Conservation (phyloP, 2,888 invertebrate genomes). For the Thymelicus acteon region DNA sequence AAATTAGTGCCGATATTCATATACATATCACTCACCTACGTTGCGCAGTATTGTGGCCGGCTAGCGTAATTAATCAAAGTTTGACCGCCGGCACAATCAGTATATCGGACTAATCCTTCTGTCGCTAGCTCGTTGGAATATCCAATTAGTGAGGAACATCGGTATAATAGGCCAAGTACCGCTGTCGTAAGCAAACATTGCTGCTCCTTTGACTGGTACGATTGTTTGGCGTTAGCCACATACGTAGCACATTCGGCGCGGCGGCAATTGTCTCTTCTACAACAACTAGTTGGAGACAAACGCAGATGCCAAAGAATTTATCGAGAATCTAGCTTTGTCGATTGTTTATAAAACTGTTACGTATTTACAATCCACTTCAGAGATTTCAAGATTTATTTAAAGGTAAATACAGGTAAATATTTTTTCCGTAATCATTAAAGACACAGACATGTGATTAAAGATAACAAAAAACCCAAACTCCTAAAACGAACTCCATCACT, state of each 20-base stretch:
- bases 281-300: not conserved
- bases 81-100: constrained; percentile 43
- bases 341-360: no score
- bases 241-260: not conserved
- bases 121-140: constrained; percentile 47
- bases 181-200: constrained; percentile 57
- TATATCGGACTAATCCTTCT: constrained; percentile 34
- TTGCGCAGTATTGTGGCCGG: not conserved
- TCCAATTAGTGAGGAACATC: constrained; percentile 58
- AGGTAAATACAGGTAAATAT: no score
- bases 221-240: constrained; percentile 14
- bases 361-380: no score
- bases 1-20: not conserved
- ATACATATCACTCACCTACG: constrained; percentile 16
- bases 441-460: no score
- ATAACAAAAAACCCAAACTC: no score
- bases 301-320: no score
- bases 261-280: not conserved
- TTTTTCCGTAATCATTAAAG: no score
- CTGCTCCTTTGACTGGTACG: constrained; percentile 56
- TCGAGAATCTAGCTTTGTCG: no score
- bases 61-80: constrained; percentile 36
- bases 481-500: no score
- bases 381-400: no score
- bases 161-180: constrained; percentile 55